phyloP scores from a whole-genome alignment of 2,113 vertebrate species.

The Cavia porcellus region DNA sequence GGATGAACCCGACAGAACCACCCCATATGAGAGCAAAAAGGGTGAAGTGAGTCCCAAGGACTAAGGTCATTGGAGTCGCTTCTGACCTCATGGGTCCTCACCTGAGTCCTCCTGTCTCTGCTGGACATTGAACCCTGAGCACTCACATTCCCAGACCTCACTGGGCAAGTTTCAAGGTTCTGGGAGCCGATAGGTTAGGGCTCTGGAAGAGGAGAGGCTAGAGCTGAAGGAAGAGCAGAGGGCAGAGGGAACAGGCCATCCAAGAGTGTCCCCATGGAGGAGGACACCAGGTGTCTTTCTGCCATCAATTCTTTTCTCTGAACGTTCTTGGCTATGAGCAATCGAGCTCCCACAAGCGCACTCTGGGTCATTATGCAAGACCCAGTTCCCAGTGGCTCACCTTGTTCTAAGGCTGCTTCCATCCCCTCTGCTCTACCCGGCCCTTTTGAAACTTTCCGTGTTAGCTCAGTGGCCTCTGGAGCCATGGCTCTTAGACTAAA shows the following conservation, averaged over 20 bases:
- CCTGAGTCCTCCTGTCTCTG: background rate
- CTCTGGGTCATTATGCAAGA: background rate
- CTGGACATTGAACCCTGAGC: background rate
- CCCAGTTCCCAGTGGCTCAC: background rate
- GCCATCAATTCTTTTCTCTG: background rate
- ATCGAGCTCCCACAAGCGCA: background rate
- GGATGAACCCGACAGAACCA: accelerated
- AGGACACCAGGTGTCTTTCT: background rate
- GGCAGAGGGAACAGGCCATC: background rate
- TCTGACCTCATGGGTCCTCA: background rate
- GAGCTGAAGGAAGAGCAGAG: background rate
- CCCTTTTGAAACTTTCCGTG: background rate
- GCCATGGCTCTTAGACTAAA: background rate
- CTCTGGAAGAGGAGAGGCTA: background rate
- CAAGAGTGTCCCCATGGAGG: background rate
- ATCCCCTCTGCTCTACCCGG: background rate
- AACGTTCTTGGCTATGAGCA: background rate
- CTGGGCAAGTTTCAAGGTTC: background rate
- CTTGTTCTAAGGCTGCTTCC: background rate
- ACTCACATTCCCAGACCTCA: background rate
- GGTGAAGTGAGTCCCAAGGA: background rate
- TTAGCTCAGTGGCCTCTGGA: background rate
- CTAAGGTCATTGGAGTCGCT: accelerated
- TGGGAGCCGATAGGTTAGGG: background rate
- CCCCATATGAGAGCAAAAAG: background rate